A percentile compares a stretch with the other conserved stretches of the same genome.
These are phyloP conservation scores for Ericerus pela DNA, from an alignment of 1,140 invertebrate genomes.

Conservation along the genomic window DNA sequence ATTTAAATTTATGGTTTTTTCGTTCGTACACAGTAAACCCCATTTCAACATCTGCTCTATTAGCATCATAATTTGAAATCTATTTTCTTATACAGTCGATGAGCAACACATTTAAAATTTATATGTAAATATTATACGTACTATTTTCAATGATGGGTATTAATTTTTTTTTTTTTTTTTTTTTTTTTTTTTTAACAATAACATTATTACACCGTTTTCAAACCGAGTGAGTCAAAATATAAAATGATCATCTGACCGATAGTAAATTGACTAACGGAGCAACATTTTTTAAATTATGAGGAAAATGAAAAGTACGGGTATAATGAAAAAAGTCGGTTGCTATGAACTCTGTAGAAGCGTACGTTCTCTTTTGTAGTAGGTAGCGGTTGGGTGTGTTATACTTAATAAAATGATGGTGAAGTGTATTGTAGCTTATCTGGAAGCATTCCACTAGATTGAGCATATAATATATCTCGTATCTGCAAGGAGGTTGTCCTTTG, in stretches of 20 bases:
- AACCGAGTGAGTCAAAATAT: neutral
- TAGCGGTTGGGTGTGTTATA: neutral
- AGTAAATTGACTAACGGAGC: neutral
- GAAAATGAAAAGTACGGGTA: neutral
- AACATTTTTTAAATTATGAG: neutral
- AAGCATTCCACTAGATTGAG: slow-evolving; percentile 8
- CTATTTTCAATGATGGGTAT: no score
- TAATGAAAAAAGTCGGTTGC: neutral
- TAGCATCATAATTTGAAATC: no score
- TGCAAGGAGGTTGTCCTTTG: slow-evolving; percentile 2
- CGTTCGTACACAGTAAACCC: no score
- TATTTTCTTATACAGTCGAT: no score
- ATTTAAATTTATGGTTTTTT: no score
- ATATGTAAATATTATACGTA: no score
- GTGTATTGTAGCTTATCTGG: slow-evolving; percentile 9
- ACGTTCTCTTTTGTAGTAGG: neutral
- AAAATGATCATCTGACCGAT: slow-evolving; percentile 8
- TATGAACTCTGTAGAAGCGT: neutral
- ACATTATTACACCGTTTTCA: no score
- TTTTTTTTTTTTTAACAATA: no score
- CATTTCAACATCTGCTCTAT: no score
- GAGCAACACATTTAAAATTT: no score
- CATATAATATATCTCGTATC: slow-evolving; percentile 6
- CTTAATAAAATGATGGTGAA: slow-evolving; percentile 5
- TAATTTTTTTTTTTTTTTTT: no score